Evolutionary conservation across 1,140 invertebrate genomes (phyloP), one percentile per base, ranked within the genome.

Genomic region (Lordiphosa mommai): DNA sequence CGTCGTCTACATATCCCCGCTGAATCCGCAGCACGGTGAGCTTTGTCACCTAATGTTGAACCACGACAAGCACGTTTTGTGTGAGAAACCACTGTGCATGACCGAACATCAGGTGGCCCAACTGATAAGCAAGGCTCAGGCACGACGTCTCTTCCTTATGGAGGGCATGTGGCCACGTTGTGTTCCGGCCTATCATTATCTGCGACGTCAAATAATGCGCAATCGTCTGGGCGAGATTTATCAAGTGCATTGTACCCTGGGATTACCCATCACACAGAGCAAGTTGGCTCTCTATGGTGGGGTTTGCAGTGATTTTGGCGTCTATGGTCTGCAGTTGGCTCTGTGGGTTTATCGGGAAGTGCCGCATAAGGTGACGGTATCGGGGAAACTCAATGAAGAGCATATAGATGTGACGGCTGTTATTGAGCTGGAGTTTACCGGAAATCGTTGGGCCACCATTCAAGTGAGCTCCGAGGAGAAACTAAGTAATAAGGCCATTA

Each of bases 131-230:
- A 87, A 92, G 23, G 94, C 94, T 0, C 90, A 90, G 51, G 88
- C 90, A 4, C 92, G 93, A 61, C 91, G 93, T 20, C 80, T 95
- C 0, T 96, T 96, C 72, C 90, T 96, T 1, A 94, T 96, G 92
- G 96, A 96, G 90, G 96, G 92, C 23, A 91, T 95, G 76, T 96
- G 95, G 95, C 93, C 93, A 50, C 89, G 95, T 52, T 96, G 92
- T 77, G 94, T 96, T 61, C 95, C 96, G 3, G 91, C 92, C 38
- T 95, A 95, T 84, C 90, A 93, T 32, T 90, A 91, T 71, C 65
- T 96, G n/a, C 90, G 91, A 27, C 89, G 92, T 37, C 91, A 93
- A 68, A 89, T 95, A 13, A 76, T 90, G 7, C 84, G 89, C 10
- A 91, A 91, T 37, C 90, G 88, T 8, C 91, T 96, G 37, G 96